Conservation (phyloP, 2,797 vertebrate genomes). For the Prionace glauca region DNA sequence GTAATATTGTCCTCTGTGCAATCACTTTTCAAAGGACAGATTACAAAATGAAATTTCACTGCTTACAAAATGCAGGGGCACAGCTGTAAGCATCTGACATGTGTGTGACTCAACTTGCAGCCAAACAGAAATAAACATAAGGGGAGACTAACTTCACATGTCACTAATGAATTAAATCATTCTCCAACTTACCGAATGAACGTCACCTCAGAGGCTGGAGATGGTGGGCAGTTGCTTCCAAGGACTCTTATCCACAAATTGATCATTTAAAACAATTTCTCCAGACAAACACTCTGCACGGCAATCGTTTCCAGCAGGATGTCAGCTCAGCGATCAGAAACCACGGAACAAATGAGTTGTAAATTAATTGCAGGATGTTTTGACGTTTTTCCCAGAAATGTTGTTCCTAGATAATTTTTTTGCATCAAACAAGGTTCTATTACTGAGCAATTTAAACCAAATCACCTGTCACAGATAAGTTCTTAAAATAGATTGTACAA, state of each 20-base stretch:
- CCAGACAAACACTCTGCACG: background rate
- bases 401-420: background rate
- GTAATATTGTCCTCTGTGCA: background rate
- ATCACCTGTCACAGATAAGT: background rate
- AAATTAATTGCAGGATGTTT: background rate
- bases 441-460: background rate
- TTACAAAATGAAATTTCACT: background rate
- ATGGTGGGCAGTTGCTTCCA: background rate
- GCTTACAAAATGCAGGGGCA: background rate
- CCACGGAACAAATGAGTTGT: background rate
- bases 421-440: background rate
- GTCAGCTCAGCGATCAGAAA: background rate
- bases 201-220: background rate
- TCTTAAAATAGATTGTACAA: background rate
- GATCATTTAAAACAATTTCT: background rate
- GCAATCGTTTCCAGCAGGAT: slow-evolving; percentile 2
- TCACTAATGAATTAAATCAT: background rate
- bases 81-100: no score
- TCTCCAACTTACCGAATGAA: slow-evolving; percentile 7
- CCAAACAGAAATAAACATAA: background rate
- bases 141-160: background rate
- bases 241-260: slow-evolving; percentile 13
- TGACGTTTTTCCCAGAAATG: background rate
- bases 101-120: background rate
- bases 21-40: background rate